Base-by-base conservation (phyloP, 2,113 vertebrate species). In the Forbesichthys agassizii region DNA sequence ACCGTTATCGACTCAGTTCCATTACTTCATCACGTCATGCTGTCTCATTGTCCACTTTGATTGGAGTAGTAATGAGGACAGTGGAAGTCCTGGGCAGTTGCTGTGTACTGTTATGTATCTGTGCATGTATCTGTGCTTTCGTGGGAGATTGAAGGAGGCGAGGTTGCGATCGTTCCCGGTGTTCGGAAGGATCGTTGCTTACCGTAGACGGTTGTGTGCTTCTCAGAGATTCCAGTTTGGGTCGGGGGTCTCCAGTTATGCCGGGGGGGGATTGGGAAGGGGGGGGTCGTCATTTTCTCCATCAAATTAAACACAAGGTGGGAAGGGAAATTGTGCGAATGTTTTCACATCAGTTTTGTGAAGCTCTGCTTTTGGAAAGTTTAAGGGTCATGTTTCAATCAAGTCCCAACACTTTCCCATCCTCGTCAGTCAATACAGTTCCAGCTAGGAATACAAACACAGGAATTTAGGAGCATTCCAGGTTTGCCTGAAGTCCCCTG, bases 131-230 rank as follows among this genome's bases (percentile, higher is more conserved):
- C 73, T 83, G 90, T 89, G 86, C 87, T 91, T 89, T 84, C 68
- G 85, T 79, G 83, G 84, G 73, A 75, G 67, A 65, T 75, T 79
- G 80, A 80, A 81, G 82, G 80, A 72, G 83, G 78, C 76, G 9
- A 66, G 68, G 68, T 18, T 54, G 51, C 68, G 69, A 79, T 80
- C 71, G 78, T 81, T 83, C 42, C 69, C 11, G 80, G 54, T 85
- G 73, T 81, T 79, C 81, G 79, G 84, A 75, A 77, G 36, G 58
- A 74, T 73, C 69, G 68, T 74, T 78, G 83, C 83, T 77, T 83
- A 88, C 77, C 72, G 81, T 69, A 77, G 87, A 81, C 74, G 77
- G 72, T 85, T 76, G 87, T 91, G 91, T 92, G 90, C 90, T 92
- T 91, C 84, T 85, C 51, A 74, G 83, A 84, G 84, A 83, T 80